Evolutionary conservation across 1,140 invertebrate genomes (phyloP).

Genomic region (Oryctes rhinoceros): DNA sequence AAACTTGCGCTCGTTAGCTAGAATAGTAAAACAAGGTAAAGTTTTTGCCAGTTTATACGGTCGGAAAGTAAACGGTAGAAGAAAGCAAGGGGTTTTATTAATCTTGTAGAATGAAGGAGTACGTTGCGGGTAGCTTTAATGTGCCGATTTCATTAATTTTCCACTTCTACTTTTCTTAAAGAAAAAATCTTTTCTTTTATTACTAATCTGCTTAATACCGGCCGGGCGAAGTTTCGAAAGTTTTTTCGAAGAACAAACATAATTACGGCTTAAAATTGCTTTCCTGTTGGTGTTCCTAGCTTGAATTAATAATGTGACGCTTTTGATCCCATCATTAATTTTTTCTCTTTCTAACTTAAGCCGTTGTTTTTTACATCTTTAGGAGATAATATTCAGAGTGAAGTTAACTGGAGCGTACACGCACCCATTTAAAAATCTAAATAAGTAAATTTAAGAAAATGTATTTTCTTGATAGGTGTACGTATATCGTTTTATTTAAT

Average conservation of each 20-base stretch:
- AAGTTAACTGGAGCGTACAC: too few species aligned
- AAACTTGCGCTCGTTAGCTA: background rate
- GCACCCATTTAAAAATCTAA: too few species aligned
- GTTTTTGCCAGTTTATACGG: background rate
- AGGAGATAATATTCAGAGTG: too few species aligned
- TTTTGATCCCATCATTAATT: too few species aligned
- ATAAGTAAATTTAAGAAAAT: too few species aligned
- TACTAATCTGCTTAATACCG: conserved; percentile 3
- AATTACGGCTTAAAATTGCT: background rate
- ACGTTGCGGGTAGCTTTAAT: conserved; percentile 3
- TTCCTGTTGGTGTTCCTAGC: background rate
- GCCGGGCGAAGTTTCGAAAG: background rate
- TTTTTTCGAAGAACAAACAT: background rate
- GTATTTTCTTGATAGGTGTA: too few species aligned
- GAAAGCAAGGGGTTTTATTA: background rate
- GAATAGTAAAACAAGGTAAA: background rate
- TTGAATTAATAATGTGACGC: background rate
- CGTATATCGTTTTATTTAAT: too few species aligned
- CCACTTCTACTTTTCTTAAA: conserved; percentile 9
- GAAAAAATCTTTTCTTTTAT: background rate
- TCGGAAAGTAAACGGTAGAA: background rate
- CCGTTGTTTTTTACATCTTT: too few species aligned
- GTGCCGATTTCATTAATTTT: conserved; percentile 1
- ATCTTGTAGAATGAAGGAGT: background rate
- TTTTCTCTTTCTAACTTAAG: too few species aligned